phyloP scores from a whole-genome alignment of 2,888 invertebrate genomes.

The Perizoma affinitatum region DNA sequence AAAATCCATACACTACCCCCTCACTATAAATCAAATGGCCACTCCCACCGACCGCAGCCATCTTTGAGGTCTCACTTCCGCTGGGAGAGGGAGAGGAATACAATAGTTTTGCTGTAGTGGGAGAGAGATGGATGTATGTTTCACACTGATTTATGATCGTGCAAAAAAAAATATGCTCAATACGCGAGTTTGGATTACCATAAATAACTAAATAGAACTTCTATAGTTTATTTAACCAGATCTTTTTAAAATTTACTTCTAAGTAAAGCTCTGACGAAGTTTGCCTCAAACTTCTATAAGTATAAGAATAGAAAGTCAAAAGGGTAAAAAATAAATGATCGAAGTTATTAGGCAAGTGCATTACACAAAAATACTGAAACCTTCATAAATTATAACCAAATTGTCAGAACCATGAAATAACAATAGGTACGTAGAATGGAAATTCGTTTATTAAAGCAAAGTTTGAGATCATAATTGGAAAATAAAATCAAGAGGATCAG shows the following conservation, averaged over 20 bases:
- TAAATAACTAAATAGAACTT: too few relatives aligned
- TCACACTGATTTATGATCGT: conserved; percentile 52
- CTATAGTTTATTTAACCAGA: conserved; percentile 1
- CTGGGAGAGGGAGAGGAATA: conserved; percentile 54
- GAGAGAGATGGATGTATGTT: conserved; percentile 43
- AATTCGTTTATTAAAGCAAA: conserved; percentile 23
- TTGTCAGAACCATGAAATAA: too few relatives aligned
- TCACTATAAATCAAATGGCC: conserved; percentile 78
- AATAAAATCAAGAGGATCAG: conserved; percentile 78
- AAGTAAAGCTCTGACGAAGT: too few relatives aligned
- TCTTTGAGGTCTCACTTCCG: conserved; percentile 82
- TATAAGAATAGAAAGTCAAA: too few relatives aligned
- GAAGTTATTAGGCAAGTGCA: too few relatives aligned
- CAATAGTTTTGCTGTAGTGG: conserved; percentile 47
- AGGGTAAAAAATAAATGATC: conserved; percentile 8
- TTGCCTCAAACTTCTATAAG: too few relatives aligned
- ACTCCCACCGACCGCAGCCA: conserved; percentile 81
- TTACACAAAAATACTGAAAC: too few relatives aligned
- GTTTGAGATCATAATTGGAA: conserved; percentile 58
- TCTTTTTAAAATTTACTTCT: too few relatives aligned
- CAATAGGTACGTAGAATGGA: conserved; percentile 2
- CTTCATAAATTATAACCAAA: too few relatives aligned
- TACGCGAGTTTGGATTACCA: too few relatives aligned
- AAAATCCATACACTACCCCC: conserved; percentile 46
- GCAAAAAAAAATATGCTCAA: conserved; percentile 14